Percentiles rank a stretch among this genome's conserved stretches.
Evolutionary conservation across 2,113 vertebrate species (phyloP).

Genomic region (Scortum barcoo): DNA sequence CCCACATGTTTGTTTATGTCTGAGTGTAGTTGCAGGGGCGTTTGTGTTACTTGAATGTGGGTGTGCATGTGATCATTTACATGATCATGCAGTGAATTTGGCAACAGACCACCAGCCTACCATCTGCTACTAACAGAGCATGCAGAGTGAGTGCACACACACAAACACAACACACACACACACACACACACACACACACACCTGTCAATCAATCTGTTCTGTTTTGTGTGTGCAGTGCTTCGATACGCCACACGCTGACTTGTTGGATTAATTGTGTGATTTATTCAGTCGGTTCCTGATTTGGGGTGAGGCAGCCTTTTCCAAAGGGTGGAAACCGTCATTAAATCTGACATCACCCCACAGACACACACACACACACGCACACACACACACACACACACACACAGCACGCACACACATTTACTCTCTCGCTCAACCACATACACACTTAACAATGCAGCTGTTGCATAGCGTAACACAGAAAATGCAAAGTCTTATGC

Average conservation of each 20-base stretch:
- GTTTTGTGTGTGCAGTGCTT: conserved; percentile 44
- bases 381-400: conserved; percentile 18
- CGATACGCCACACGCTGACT: conserved; percentile 62
- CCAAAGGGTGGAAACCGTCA: conserved; percentile 67
- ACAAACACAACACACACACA: too few relatives aligned
- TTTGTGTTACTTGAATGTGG: conserved; percentile 60
- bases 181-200: conserved; percentile 27
- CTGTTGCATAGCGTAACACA: conserved; percentile 30
- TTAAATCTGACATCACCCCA: conserved; percentile 74
- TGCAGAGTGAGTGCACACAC: conserved; percentile 21
- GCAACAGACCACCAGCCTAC: conserved; percentile 68
- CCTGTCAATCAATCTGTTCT: conserved; percentile 60
- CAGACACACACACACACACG: conserved; percentile 1
- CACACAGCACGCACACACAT: conserved; percentile 11
- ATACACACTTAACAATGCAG: conserved; percentile 39
- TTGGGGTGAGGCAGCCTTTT: conserved; percentile 58
- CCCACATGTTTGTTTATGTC: conserved; percentile 42
- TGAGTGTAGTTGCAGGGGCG: conserved; percentile 8
- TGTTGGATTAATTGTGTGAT: conserved; percentile 70
- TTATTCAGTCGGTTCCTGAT: conserved; percentile 71
- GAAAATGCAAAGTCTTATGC: background rate
- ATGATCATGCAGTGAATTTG: conserved; percentile 76
- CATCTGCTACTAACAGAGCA: conserved; percentile 76
- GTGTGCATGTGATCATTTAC: conserved; percentile 69
- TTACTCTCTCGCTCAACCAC: background rate